These are phyloP conservation scores for Sweltsa coloradensis DNA, from an alignment of 1,140 invertebrate species.

Conservation along the genomic window DNA sequence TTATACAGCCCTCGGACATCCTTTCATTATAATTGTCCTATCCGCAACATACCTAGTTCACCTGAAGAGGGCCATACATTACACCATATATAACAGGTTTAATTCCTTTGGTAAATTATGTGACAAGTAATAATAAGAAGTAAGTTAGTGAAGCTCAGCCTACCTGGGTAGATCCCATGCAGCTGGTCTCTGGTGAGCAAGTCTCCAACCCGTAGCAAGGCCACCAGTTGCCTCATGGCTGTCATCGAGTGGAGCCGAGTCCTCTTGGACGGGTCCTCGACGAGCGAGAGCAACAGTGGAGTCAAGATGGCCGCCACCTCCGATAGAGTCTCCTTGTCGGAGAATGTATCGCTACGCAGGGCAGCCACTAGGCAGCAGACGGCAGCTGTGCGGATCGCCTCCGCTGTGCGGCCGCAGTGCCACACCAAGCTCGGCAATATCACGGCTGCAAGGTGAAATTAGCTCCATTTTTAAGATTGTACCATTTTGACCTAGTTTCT, in stretches of 20 bases:
- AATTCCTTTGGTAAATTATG: too few relatives aligned
- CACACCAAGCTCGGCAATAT: conserved; percentile 66
- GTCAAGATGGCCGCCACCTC: conserved; percentile 34
- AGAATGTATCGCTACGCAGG: conserved; percentile 32
- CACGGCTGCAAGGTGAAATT: conserved; percentile 37
- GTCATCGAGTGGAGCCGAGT: conserved; percentile 48
- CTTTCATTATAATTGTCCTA: too few relatives aligned
- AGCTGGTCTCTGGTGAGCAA: conserved; percentile 23
- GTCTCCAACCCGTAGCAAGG: conserved; percentile 10
- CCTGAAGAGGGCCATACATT: too few relatives aligned
- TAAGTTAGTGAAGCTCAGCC: too few relatives aligned
- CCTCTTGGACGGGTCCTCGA: conserved; percentile 51
- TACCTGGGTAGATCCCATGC: conserved; percentile 32
- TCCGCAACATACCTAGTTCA: too few relatives aligned
- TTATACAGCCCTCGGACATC: too few relatives aligned
- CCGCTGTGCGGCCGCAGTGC: conserved; percentile 67
- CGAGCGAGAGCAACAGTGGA: conserved; percentile 39
- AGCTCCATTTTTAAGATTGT: too few relatives aligned
- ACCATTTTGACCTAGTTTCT: too few relatives aligned
- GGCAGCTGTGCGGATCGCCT: conserved; percentile 65
- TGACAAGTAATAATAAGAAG: too few relatives aligned
- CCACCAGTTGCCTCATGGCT: conserved; percentile 34
- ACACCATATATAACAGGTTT: too few relatives aligned
- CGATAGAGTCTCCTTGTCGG: conserved; percentile 30
- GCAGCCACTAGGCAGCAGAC: conserved; percentile 59